phyloP scores from a whole-genome alignment of 2,888 invertebrate species.

The Argynnis bischoffii region DNA sequence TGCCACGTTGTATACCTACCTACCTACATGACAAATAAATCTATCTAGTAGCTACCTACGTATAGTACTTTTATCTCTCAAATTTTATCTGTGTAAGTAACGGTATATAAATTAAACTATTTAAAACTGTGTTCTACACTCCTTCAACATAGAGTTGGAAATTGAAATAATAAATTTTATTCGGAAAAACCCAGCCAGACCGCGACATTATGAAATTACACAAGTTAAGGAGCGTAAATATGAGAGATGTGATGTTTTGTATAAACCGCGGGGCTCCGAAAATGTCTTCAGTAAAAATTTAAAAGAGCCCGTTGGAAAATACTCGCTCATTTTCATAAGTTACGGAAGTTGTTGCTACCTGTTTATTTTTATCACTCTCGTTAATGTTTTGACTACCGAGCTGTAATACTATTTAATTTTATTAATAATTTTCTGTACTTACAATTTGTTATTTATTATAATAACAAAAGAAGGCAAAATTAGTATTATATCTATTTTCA shows the following conservation, averaged over 20 bases:
- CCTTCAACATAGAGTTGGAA: slow-evolving; percentile 17
- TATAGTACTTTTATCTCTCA: neutral
- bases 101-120: neutral
- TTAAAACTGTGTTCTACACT: neutral
- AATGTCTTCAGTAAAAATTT: slow-evolving; percentile 66
- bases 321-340: slow-evolving; percentile 58
- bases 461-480: neutral
- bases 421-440: neutral
- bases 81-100: slow-evolving; percentile 11
- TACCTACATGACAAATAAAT: neutral
- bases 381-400: slow-evolving; percentile 51
- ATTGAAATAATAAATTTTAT: slow-evolving; percentile 22
- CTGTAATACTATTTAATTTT: slow-evolving; percentile 10
- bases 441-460: too few relatives aligned
- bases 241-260: slow-evolving; percentile 57
- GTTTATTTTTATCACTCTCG: slow-evolving; percentile 53
- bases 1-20: too few relatives aligned
- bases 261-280: slow-evolving; percentile 62
- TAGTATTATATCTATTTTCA: neutral
- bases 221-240: slow-evolving; percentile 54
- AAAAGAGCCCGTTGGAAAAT: slow-evolving; percentile 58
- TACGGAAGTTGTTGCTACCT: slow-evolving; percentile 43
- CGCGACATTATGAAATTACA: slow-evolving; percentile 49
- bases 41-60: neutral
- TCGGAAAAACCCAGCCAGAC: slow-evolving; percentile 33